Conservation (phyloP, 2,888 invertebrate species). For the Malacosoma neustria region DNA sequence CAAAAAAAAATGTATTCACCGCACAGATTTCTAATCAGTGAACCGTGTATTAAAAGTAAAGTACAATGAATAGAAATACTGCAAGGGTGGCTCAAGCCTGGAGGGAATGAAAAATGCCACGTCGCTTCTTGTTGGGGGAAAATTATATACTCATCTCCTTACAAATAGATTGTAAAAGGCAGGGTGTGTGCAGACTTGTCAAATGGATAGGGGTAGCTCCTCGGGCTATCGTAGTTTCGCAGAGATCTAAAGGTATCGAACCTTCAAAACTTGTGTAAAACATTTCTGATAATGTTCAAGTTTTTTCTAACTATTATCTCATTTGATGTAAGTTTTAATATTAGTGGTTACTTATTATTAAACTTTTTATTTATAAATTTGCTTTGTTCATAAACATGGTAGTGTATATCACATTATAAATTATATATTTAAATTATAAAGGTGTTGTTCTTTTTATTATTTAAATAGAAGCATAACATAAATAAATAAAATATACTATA, state of each 20-base stretch:
- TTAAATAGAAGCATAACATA: conserved; percentile 6
- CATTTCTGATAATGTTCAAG: not conserved
- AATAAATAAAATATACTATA: too few species aligned
- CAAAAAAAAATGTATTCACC: too few species aligned
- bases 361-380: too few species aligned
- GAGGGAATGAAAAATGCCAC: conserved; percentile 49
- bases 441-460: not conserved
- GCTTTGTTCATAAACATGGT: too few species aligned
- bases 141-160: conserved; percentile 62
- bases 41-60: not conserved
- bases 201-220: conserved; percentile 33
- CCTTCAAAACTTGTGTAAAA: conserved; percentile 25
- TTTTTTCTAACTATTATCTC: too few species aligned
- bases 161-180: conserved; percentile 64
- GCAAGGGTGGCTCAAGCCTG: conserved; percentile 24
- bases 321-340: too few species aligned
- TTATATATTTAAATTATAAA: too few species aligned
- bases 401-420: too few species aligned
- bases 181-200: conserved; percentile 43
- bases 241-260: conserved; percentile 35
- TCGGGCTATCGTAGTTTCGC: conserved; percentile 44
- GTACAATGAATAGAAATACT: conserved; percentile 3
- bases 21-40: not conserved
- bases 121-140: conserved; percentile 41
- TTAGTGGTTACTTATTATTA: too few species aligned